Evolutionary conservation across 2,113 vertebrate genomes (phyloP).

Genomic region (Thomomys bottae): DNA sequence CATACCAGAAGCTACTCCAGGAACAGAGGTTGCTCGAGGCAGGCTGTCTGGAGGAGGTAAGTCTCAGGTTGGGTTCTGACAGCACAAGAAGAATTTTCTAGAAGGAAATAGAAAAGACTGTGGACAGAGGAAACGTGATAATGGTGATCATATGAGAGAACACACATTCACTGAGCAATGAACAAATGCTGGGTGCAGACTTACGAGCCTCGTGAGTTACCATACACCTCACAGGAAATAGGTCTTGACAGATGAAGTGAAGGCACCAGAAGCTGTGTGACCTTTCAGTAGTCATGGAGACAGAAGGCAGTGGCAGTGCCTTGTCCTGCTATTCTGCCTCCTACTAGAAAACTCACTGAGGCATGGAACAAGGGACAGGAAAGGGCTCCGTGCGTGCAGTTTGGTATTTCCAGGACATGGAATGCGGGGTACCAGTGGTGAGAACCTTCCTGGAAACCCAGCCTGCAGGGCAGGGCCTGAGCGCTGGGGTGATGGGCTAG

Average conservation of each 20-base stretch:
- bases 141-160: not conserved
- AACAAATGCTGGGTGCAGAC: not conserved
- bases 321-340: fast-evolving
- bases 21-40: too few relatives aligned
- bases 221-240: too few relatives aligned
- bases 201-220: not conserved
- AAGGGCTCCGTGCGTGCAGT: fast-evolving
- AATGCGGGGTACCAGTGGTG: not conserved
- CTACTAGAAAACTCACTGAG: not conserved
- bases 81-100: not conserved
- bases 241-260: not conserved
- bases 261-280: not conserved
- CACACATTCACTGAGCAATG: not conserved
- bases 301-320: not conserved
- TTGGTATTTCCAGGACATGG: not conserved
- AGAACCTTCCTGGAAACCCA: not conserved
- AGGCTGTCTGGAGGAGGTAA: not conserved
- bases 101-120: not conserved
- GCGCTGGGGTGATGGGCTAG: too few relatives aligned
- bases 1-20: not conserved
- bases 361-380: not conserved
- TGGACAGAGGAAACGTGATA: too few relatives aligned
- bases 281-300: not conserved
- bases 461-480: fast-evolving
- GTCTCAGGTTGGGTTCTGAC: not conserved